Evolutionary conservation across 2,113 vertebrate genomes (phyloP), one percentile per base, ranked within the genome.

Genomic region (Columbina picui): DNA sequence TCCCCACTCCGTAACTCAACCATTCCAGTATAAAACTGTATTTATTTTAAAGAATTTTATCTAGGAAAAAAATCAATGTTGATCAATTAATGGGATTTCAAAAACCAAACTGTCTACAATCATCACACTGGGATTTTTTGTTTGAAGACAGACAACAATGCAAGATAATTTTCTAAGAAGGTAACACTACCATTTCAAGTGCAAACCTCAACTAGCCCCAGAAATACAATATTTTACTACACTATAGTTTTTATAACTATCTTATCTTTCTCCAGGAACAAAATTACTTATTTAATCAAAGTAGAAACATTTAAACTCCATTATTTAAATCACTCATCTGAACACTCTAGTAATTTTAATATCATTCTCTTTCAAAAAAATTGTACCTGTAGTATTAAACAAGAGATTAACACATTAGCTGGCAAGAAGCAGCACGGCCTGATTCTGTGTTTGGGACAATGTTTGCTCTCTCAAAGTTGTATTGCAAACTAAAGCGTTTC

Each of bases 401-500:
- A 9, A 86, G 15, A 84, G 25, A 57, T 84, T 15, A 84, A 20
- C 68, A 32, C 25, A 36, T 49, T 36, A 61, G 30, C 25, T 59
- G 38, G 16, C 18, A 87, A 89, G 32, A 74, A 55, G 52, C 30
- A 89, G 18, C 10, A 83, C 26, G 91, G 36, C 2, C 50, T 34
- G 30, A 81, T 65, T 43, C 1, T 0, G 36, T 43, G 50, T 45
- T 30, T 2, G 9, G 34, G 22, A 55, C 43, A 67, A 41, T 0
- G 1, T 49, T 56, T 30, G 26, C 13, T 41, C 15, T 70, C 55
- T 63, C 53, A 32, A 47, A 82, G 23, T 52, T 47, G 56, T 2
- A 34, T 32, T 61, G 15, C n/a, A 60, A 74, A 69, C 30, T 25
- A 55, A 32, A 22, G 39, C 9, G 3, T 57, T 81, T 65, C 52